A percentile compares a stretch with the other conserved stretches of the same genome.
Conservation (phyloP, 2,888 invertebrate genomes). For the Apodemia mormo region DNA sequence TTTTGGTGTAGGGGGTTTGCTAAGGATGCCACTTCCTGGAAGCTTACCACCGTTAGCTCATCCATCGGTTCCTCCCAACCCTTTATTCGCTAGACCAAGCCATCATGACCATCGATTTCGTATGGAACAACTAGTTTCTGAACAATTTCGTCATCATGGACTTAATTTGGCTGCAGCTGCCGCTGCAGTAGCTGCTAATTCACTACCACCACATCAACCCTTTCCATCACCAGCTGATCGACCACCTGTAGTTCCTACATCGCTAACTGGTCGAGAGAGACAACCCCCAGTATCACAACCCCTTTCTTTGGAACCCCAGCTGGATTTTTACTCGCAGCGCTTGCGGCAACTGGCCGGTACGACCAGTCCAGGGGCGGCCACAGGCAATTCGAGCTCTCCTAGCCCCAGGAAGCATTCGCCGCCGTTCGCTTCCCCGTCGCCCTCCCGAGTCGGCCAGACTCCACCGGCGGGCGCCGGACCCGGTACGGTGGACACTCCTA, state of each 20-base stretch:
- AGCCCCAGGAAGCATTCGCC: conserved; percentile 90
- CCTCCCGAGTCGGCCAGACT: conserved; percentile 86
- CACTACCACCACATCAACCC: conserved; percentile 83
- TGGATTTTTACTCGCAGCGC: conserved; percentile 99
- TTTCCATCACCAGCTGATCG: conserved; percentile 84
- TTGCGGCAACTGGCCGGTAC: conserved; percentile 98
- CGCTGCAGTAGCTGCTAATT: conserved; percentile 85
- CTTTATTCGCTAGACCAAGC: conserved; percentile 88
- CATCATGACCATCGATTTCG: conserved; percentile 90
- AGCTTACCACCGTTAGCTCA: conserved; percentile 83
- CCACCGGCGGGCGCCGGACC: conserved; percentile 85
- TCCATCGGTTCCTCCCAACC: conserved; percentile 87
- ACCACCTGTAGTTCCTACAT: conserved; percentile 78
- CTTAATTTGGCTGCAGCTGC: conserved; percentile 89
- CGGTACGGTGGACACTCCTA: conserved; percentile 82
- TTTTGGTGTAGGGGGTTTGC: conserved; percentile 86
- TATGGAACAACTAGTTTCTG: conserved; percentile 92
- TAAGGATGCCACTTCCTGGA: conserved; percentile 88
- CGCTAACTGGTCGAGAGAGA: conserved; percentile 74
- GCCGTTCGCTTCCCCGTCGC: conserved; percentile 90
- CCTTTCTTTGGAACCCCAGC: conserved; percentile 91
- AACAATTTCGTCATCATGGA: conserved; percentile 91
- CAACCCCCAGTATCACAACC: conserved; percentile 82
- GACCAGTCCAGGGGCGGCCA: conserved; percentile 96
- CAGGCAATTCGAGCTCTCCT: conserved; percentile 91